These are phyloP conservation scores for Drosophila melanosoma DNA, from an alignment of 2,888 invertebrate genomes.

Conservation along the genomic window DNA sequence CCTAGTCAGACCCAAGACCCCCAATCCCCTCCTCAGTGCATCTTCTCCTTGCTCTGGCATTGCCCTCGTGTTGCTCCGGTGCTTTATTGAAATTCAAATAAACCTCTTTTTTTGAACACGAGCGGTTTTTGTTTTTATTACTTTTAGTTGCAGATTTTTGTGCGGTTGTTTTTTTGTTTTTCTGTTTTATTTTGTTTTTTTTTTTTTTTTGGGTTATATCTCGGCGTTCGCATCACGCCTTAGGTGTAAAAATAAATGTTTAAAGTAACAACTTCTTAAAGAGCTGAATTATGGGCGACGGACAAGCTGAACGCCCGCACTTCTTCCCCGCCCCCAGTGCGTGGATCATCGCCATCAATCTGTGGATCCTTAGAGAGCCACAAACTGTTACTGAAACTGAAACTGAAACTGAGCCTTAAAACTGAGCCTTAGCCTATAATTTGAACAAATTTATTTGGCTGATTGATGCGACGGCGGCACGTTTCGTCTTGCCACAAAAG, in stretches of 20 bases:
- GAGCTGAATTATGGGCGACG: constrained; percentile 69
- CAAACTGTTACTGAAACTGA: constrained; percentile 4
- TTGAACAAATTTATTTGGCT: constrained; percentile 77
- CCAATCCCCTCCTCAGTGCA: not conserved
- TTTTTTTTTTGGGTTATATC: constrained; percentile 41
- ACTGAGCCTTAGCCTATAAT: constrained; percentile 68
- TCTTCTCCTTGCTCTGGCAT: not conserved
- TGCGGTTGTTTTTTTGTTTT: constrained; percentile 9
- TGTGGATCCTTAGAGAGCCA: constrained; percentile 52
- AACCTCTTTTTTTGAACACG: constrained; percentile 37
- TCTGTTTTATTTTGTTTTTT: constrained; percentile 11
- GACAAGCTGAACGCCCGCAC: constrained; percentile 11
- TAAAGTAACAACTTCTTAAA: constrained; percentile 80
- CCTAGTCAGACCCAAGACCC: not conserved
- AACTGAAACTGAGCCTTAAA: not conserved
- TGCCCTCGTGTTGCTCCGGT: constrained; percentile 13
- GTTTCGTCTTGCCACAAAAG: constrained; percentile 63
- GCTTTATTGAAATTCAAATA: constrained; percentile 83
- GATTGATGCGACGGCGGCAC: constrained; percentile 78
- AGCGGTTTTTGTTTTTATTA: constrained; percentile 36
- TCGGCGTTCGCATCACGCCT: constrained; percentile 64
- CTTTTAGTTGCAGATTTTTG: constrained; percentile 18
- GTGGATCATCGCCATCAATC: constrained; percentile 60
- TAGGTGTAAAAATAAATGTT: constrained; percentile 83
- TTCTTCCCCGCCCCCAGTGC: not conserved